Percentiles rank a stretch among this genome's conserved stretches.
Conservation (phyloP, 1,140 invertebrate species). For the Trichomalopsis sarcophagae region DNA sequence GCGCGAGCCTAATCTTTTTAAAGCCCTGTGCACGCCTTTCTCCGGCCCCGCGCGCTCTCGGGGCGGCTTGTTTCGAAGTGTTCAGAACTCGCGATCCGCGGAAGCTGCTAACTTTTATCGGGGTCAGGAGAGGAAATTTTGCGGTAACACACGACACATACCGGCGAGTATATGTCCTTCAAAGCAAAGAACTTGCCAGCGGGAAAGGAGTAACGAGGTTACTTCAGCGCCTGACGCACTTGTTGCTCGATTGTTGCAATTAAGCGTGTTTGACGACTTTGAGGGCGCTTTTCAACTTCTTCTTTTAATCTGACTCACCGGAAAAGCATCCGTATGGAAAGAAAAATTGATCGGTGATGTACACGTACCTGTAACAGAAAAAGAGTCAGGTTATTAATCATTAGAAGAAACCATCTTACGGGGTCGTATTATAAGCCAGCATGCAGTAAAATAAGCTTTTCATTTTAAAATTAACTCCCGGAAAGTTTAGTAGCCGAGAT, state of each 20-base stretch:
- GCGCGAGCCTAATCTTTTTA: slow-evolving; percentile 31
- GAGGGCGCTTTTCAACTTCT: too few species aligned
- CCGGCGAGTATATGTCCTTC: not conserved
- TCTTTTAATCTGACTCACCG: not conserved
- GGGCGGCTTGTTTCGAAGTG: slow-evolving; percentile 6
- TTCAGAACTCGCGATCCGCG: not conserved
- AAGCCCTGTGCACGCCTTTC: too few species aligned
- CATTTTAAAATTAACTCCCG: not conserved
- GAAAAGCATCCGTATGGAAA: not conserved
- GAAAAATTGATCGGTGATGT: not conserved
- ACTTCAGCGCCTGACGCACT: not conserved
- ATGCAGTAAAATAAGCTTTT: too few species aligned
- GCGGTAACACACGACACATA: not conserved
- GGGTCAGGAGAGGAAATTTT: slow-evolving; percentile 32
- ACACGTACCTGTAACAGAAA: not conserved
- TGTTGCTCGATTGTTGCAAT: slow-evolving; percentile 36
- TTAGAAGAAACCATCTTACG: too few species aligned
- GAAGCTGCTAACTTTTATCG: slow-evolving; percentile 24
- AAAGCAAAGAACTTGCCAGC: not conserved
- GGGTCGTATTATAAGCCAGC: too few species aligned
- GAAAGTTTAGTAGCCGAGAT: not conserved
- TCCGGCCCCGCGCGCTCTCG: not conserved
- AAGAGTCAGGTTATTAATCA: not conserved
- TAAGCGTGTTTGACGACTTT: not conserved
- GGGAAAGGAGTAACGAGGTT: slow-evolving; percentile 3